phyloP scores from a whole-genome alignment of 2,888 invertebrate species.

The Apoda limacodes region DNA sequence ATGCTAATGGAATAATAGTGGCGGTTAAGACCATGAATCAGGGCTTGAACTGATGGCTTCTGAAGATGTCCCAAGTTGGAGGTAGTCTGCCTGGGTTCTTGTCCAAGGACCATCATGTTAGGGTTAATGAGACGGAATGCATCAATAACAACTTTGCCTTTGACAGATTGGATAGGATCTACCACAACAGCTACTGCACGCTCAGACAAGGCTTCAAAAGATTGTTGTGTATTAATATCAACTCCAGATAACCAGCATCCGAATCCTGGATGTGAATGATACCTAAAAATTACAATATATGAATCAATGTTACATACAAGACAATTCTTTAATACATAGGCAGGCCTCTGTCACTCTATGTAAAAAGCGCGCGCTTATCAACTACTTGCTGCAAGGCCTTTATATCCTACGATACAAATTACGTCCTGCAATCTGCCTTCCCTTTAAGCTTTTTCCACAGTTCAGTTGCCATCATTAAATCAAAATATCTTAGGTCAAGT shows the following conservation, averaged over 20 bases:
- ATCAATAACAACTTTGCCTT: slow-evolving; percentile 99
- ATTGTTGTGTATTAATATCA: slow-evolving; percentile 99
- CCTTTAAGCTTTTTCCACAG: too few relatives aligned
- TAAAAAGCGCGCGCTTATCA: too few relatives aligned
- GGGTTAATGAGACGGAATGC: slow-evolving; percentile 99
- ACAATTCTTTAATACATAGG: too few relatives aligned
- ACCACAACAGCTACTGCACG: slow-evolving; percentile 99
- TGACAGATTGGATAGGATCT: slow-evolving; percentile 99
- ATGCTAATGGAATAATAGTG: slow-evolving; percentile 99
- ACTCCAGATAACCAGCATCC: slow-evolving; percentile 99
- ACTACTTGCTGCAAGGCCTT: too few relatives aligned
- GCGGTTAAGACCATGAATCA: slow-evolving; percentile 98
- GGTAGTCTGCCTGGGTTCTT: slow-evolving; percentile 98
- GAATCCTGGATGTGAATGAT: slow-evolving; percentile 99
- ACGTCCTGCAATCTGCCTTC: too few relatives aligned
- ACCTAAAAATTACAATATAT: slow-evolving; percentile 71
- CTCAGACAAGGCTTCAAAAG: slow-evolving; percentile 98
- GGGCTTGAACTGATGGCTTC: slow-evolving; percentile 98
- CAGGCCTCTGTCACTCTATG: too few relatives aligned
- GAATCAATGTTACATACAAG: too few relatives aligned
- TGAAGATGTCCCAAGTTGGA: slow-evolving; percentile 98
- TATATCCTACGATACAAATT: too few relatives aligned
- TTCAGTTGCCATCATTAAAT: too few relatives aligned
- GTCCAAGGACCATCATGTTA: slow-evolving; percentile 98
- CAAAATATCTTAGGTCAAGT: too few relatives aligned